phyloP scores from a whole-genome alignment of 2,888 invertebrate species.

The Nasonia oneida region DNA sequence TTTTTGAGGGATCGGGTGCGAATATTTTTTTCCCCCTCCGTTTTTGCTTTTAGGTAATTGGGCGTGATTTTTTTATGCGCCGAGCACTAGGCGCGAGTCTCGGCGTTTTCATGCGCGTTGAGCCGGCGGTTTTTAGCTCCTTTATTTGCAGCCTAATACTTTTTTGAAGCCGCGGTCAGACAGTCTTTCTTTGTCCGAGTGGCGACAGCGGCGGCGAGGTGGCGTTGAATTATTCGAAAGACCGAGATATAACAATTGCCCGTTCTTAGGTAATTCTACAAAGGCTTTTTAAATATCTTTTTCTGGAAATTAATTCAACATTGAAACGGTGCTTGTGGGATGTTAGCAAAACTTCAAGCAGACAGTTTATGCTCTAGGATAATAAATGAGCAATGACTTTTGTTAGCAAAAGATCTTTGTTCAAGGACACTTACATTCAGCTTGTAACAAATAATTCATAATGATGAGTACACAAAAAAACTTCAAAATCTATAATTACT shows the following conservation, averaged over 20 bases:
- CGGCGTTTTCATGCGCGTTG: neutral
- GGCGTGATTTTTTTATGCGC: slow-evolving; percentile 4
- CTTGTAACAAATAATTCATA: no score
- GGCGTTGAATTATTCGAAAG: neutral
- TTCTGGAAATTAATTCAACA: no score
- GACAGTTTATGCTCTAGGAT: no score
- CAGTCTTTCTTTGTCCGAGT: neutral
- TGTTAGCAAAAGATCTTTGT: no score
- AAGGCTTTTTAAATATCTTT: no score
- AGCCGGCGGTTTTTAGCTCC: neutral
- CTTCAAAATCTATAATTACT: no score
- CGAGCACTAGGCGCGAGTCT: neutral
- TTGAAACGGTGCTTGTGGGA: no score
- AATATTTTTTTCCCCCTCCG: neutral
- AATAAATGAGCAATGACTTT: no score
- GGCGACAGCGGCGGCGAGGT: neutral
- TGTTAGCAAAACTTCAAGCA: no score
- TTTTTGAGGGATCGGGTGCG: slow-evolving; percentile 44
- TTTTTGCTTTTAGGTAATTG: slow-evolving; percentile 15
- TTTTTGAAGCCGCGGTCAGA: neutral
- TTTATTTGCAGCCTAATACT: neutral
- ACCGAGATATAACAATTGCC: neutral
- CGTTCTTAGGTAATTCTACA: neutral
- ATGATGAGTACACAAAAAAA: no score
- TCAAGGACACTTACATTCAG: no score